Evolutionary conservation across 2,888 invertebrate genomes (phyloP), one percentile per base, ranked within the genome.

Genomic region (Pyrrhia umbra): DNA sequence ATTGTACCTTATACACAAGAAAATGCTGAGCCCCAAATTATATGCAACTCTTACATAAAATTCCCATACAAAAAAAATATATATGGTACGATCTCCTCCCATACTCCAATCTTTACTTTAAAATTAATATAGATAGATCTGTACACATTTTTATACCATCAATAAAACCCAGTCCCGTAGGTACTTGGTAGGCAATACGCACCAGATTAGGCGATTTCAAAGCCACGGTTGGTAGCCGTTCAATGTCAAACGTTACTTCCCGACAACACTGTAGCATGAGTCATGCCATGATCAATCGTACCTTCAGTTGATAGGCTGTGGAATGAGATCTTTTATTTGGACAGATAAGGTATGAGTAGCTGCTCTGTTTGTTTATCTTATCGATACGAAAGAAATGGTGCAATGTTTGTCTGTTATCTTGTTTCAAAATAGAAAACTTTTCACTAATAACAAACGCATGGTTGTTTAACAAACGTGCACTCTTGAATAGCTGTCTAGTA

Each of bases 211-310:
- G 77, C 64, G 42, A 63, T 72, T 75, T 66, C 79, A 76, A 77
- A 73, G 77, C 64, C 77, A 79, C 57, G 58, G 77, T 62, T 63
- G 56, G 45, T 49, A 55, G 55, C 52, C 55, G 42, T 46, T 77
- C 77, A 77, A 80, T 77, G 77, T 73, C 80, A 77, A 66, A 63
- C 13, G 49, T 13, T 75, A 71, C 70, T 75, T 70, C 70, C 75
- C 70, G 75, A 75, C 70, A 61, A 75, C 46, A 57, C 37, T 43
- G 46, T 23, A 15, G 27, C 42, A 64, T 76, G 76, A 76, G 10
- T 72, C 71, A 72, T 51, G 27, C n/a, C 16, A 70, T 49, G 50
- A 71, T 72, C 76, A 55, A 76, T 64, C 42, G 54, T 51, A 43
- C 30, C 52, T 63, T 42, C 46, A 61, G 13, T 45, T 25, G 60